phyloP scores from a whole-genome alignment of 1,140 invertebrate species.

The Branchinecta lynchi region DNA sequence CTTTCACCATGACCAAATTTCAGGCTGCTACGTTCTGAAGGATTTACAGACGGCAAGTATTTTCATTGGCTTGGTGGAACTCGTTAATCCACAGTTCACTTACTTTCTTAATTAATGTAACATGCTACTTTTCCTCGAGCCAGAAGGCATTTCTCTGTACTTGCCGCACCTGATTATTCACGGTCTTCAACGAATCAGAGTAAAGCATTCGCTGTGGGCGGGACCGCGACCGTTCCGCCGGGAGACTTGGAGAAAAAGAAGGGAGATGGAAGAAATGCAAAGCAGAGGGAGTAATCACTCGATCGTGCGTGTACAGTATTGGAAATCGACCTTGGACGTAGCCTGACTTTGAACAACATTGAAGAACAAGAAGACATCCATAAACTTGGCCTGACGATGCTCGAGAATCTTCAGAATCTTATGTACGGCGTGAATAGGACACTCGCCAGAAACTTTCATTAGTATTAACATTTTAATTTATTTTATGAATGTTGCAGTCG shows the following conservation, averaged over 20 bases:
- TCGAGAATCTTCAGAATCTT: too few relatives aligned
- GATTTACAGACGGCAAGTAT: conserved; percentile 1
- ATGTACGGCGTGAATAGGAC: too few relatives aligned
- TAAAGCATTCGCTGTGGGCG: not conserved
- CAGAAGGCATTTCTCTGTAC: not conserved
- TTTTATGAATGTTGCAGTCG: too few relatives aligned
- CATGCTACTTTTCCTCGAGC: not conserved
- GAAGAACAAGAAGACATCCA: too few relatives aligned
- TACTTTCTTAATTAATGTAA: conserved; percentile 7
- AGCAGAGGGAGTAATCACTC: not conserved
- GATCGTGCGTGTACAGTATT: too few relatives aligned
- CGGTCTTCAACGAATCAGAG: not conserved
- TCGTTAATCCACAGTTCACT: conserved; percentile 9
- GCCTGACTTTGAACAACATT: too few relatives aligned
- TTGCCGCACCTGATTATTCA: too few relatives aligned
- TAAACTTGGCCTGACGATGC: too few relatives aligned
- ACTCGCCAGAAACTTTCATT: too few relatives aligned
- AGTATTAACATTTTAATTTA: too few relatives aligned
- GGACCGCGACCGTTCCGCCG: not conserved
- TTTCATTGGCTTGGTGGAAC: not conserved
- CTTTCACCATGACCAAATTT: conserved; percentile 4
- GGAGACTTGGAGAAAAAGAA: not conserved
- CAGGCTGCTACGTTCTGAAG: conserved; percentile 1
- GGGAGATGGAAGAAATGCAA: not conserved
- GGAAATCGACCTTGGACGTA: too few relatives aligned